Percentiles rank a stretch among this genome's conserved stretches.
Evolutionary conservation across 2,797 vertebrate species (phyloP).

Genomic region (Neostethus bicornis): DNA sequence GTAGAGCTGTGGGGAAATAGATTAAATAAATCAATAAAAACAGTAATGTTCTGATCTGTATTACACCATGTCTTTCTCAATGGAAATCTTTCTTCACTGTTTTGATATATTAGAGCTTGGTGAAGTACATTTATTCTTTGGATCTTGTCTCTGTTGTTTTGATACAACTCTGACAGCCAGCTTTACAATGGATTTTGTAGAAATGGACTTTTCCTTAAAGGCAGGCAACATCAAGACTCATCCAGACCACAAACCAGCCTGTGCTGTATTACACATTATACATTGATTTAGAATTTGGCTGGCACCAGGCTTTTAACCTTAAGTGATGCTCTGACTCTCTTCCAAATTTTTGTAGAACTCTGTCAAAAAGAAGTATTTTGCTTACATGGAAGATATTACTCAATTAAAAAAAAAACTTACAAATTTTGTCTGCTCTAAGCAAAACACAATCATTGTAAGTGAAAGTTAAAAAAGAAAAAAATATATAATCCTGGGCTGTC

Average conservation of each 20-base stretch:
- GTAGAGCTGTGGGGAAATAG: not conserved
- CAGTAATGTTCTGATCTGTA: not conserved
- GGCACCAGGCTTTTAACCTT: not conserved
- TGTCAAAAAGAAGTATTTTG: not conserved
- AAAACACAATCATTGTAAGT: not conserved
- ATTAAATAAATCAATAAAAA: conserved; percentile 4
- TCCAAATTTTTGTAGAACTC: not conserved
- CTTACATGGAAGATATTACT: not conserved
- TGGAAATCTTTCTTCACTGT: not conserved
- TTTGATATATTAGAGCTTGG: not conserved
- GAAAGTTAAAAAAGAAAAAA: not conserved
- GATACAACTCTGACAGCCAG: not conserved
- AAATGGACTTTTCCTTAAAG: not conserved
- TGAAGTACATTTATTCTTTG: not conserved
- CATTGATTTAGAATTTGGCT: not conserved
- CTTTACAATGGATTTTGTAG: not conserved
- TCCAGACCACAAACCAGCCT: not conserved
- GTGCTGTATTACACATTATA: not conserved
- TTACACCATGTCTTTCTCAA: not conserved
- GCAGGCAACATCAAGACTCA: not conserved
- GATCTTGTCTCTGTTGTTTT: no score
- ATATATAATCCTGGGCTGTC: not conserved
- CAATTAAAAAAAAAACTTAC: not conserved
- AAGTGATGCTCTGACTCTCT: not conserved
- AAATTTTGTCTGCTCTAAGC: not conserved